A percentile compares a stretch with the other conserved stretches of the same genome.
Evolutionary conservation across 2,888 invertebrate species (phyloP).

Genomic region (Unio pictorum): DNA sequence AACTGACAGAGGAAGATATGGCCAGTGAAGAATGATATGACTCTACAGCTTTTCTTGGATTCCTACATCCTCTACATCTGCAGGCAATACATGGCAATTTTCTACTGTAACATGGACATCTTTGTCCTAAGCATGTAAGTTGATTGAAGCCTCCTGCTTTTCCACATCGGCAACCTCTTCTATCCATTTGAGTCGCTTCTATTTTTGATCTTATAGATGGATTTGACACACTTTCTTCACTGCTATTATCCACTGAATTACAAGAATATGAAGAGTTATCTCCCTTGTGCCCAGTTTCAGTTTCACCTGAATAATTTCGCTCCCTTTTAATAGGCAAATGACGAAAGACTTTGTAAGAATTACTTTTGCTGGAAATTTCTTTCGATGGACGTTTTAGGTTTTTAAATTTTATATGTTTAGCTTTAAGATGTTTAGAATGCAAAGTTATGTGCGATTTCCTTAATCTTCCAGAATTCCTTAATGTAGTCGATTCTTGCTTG

Average conservation of each 20-base stretch:
- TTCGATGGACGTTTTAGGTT: too few relatives aligned
- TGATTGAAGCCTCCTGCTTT: slow-evolving; percentile 92
- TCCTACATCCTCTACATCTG: slow-evolving; percentile 92
- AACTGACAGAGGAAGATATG: too few relatives aligned
- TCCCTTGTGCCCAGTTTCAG: slow-evolving; percentile 5
- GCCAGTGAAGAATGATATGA: too few relatives aligned
- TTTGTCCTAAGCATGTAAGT: slow-evolving; percentile 92
- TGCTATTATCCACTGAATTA: slow-evolving; percentile 16
- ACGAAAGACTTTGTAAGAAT: background rate
- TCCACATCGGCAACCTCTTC: slow-evolving; percentile 84
- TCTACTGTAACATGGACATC: slow-evolving; percentile 94
- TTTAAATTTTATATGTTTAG: too few relatives aligned
- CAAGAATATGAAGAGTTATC: slow-evolving; percentile 15
- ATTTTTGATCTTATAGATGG: slow-evolving; percentile 22
- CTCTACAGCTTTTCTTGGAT: slow-evolving; percentile 76
- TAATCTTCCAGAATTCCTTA: too few relatives aligned
- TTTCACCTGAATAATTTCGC: slow-evolving; percentile 10
- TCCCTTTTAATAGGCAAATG: slow-evolving; percentile 7
- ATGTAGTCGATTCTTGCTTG: too few relatives aligned
- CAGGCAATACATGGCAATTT: slow-evolving; percentile 91
- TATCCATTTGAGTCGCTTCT: slow-evolving; percentile 27
- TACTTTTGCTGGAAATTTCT: too few relatives aligned
- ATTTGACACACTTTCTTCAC: slow-evolving; percentile 18
- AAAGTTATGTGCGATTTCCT: too few relatives aligned
- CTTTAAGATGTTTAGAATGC: too few relatives aligned